These are phyloP conservation scores for Carduelis carduelis DNA, from an alignment of 2,797 vertebrate species.

Conservation along the genomic window DNA sequence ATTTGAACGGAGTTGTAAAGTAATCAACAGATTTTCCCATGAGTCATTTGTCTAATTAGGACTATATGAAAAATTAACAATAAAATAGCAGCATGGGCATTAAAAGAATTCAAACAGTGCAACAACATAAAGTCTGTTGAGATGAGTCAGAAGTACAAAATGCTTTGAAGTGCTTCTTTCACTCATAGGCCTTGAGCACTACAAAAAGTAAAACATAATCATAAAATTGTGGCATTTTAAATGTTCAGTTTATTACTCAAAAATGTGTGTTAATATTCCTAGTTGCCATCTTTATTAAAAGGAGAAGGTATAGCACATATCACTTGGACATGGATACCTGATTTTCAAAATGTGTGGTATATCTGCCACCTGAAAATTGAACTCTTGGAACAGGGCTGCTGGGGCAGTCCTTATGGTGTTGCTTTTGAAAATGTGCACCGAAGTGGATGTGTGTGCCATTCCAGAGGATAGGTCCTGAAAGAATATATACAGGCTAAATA, in stretches of 20 bases:
- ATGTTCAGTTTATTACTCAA: not conserved
- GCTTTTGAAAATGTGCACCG: not conserved
- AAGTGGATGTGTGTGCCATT: not conserved
- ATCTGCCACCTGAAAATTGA: not conserved
- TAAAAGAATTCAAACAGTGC: not conserved
- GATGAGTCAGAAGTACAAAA: not conserved
- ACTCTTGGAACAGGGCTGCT: not conserved
- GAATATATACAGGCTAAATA: not conserved
- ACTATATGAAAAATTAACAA: not conserved
- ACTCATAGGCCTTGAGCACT: not conserved
- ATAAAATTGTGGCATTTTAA: not conserved
- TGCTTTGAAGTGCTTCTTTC: not conserved
- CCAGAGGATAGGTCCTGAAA: not conserved
- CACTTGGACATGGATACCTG: not conserved
- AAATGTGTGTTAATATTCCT: accelerated
- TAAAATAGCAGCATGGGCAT: not conserved
- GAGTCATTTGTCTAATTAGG: not conserved
- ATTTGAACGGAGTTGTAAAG: not conserved
- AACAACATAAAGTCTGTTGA: not conserved
- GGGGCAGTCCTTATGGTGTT: not conserved
- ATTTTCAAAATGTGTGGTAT: not conserved
- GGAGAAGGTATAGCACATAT: not conserved
- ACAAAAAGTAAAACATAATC: not conserved
- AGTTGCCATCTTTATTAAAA: not conserved
- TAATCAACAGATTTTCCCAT: not conserved